Conservation (phyloP, 1,140 invertebrate species). For the Halyomorpha halys region DNA sequence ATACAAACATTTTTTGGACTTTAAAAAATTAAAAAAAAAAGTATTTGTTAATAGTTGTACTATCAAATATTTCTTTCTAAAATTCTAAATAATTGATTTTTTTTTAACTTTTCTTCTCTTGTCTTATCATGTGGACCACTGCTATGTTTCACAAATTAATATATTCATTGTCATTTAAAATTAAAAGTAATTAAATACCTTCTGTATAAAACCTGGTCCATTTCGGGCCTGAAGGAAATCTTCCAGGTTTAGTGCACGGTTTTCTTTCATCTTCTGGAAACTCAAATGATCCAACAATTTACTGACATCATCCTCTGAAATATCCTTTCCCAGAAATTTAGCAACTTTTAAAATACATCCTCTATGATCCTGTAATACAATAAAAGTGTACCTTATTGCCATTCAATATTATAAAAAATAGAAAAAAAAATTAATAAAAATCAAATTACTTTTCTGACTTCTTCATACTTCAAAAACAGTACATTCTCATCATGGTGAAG, state of each 20-base stretch:
- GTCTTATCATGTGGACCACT: too few species aligned
- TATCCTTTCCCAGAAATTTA: slow-evolving; percentile 55
- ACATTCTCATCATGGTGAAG: slow-evolving; percentile 57
- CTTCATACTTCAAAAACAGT: slow-evolving; percentile 74
- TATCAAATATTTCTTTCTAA: too few species aligned
- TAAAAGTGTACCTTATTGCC: slow-evolving; percentile 33
- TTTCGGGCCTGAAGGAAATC: slow-evolving; percentile 44
- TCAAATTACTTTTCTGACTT: slow-evolving; percentile 54
- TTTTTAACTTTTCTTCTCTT: too few species aligned
- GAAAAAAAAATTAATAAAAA: not conserved
- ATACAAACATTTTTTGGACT: too few species aligned
- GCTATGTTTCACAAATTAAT: too few species aligned
- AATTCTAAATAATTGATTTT: too few species aligned
- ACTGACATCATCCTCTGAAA: slow-evolving; percentile 53
- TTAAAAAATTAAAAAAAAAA: too few species aligned
- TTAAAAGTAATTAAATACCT: not conserved
- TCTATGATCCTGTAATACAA: slow-evolving; percentile 42
- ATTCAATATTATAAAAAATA: slow-evolving; percentile 43
- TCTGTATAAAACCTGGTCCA: slow-evolving; percentile 37
- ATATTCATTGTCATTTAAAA: too few species aligned
- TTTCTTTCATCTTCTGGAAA: slow-evolving; percentile 54
- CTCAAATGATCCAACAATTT: slow-evolving; percentile 60
- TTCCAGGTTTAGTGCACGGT: slow-evolving; percentile 55
- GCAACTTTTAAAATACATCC: slow-evolving; percentile 56
- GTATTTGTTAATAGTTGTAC: too few species aligned